A percentile compares a stretch with the other conserved stretches of the same genome.
These are phyloP conservation scores for Carassius gibelio DNA, from an alignment of 2,113 vertebrate species.

Conservation along the genomic window DNA sequence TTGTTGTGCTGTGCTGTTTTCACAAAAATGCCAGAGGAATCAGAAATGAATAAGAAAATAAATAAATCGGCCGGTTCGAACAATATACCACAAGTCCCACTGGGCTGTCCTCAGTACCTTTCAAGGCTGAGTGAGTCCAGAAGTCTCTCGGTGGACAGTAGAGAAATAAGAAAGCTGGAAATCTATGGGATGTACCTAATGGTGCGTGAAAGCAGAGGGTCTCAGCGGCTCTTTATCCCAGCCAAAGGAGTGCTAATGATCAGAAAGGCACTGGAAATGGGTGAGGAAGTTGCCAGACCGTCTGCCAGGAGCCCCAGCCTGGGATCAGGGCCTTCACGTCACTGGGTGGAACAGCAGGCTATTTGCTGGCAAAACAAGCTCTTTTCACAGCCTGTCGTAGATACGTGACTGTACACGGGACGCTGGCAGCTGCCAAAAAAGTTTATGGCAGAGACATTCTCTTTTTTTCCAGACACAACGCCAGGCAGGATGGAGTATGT, in stretches of 20 bases:
- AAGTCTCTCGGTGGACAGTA: slow-evolving; percentile 53
- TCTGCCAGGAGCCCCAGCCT: slow-evolving; percentile 60
- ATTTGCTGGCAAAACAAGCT: slow-evolving; percentile 57
- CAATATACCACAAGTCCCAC: slow-evolving; percentile 39
- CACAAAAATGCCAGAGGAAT: slow-evolving; percentile 2
- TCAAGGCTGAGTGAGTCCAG: slow-evolving; percentile 31
- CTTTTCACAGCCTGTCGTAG: slow-evolving; percentile 38
- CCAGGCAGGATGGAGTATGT: neutral
- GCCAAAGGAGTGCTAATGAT: slow-evolving; percentile 42
- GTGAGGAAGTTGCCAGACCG: slow-evolving; percentile 24
- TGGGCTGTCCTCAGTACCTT: slow-evolving; percentile 1
- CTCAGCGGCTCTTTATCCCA: slow-evolving; percentile 61
- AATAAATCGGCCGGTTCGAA: slow-evolving; percentile 29
- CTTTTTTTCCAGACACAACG: neutral
- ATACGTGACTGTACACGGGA: slow-evolving; percentile 25
- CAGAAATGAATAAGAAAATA: slow-evolving; percentile 35
- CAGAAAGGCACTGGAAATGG: slow-evolving; percentile 25
- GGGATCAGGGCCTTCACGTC: slow-evolving; percentile 59
- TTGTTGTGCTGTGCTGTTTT: neutral
- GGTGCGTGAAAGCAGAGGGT: slow-evolving; percentile 70
- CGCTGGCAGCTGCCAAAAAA: neutral
- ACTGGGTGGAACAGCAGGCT: slow-evolving; percentile 52
- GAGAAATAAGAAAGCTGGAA: slow-evolving; percentile 40
- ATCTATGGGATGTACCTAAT: slow-evolving; percentile 64
- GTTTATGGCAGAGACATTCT: neutral